Evolutionary conservation across 2,113 vertebrate genomes (phyloP).

Genomic region (Neogobius melanostomus): DNA sequence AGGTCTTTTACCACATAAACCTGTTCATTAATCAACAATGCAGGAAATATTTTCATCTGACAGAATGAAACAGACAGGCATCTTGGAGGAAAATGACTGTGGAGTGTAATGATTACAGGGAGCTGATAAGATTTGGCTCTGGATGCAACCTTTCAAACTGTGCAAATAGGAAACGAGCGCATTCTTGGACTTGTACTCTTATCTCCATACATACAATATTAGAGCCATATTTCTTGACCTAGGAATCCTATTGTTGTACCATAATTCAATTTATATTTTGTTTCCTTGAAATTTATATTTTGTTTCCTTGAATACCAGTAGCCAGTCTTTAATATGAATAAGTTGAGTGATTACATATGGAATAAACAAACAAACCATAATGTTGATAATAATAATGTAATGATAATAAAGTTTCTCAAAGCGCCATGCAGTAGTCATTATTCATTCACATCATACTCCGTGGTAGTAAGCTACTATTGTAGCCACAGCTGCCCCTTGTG

Average conservation of each 20-base stretch:
- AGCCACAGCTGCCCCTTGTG: no score
- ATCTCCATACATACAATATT: conserved; percentile 5
- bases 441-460: no score
- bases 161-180: conserved; percentile 10
- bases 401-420: no score
- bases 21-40: conserved; percentile 18
- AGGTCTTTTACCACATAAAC: conserved; percentile 9
- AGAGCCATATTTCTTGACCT: neutral
- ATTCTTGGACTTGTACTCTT: neutral
- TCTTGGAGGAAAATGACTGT: neutral
- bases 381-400: no score
- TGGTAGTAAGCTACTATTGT: no score
- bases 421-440: no score
- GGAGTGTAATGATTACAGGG: conserved; percentile 7
- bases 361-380: no score
- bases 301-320: neutral
- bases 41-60: conserved; percentile 16
- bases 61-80: conserved; percentile 2
- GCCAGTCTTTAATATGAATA: neutral
- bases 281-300: no score
- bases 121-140: neutral
- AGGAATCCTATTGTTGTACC: neutral
- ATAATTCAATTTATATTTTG: neutral
- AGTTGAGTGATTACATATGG: no score
- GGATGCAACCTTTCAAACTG: neutral